phyloP scores from a whole-genome alignment of 2,113 vertebrate genomes.

The Tragelaphus strepsiceros region DNA sequence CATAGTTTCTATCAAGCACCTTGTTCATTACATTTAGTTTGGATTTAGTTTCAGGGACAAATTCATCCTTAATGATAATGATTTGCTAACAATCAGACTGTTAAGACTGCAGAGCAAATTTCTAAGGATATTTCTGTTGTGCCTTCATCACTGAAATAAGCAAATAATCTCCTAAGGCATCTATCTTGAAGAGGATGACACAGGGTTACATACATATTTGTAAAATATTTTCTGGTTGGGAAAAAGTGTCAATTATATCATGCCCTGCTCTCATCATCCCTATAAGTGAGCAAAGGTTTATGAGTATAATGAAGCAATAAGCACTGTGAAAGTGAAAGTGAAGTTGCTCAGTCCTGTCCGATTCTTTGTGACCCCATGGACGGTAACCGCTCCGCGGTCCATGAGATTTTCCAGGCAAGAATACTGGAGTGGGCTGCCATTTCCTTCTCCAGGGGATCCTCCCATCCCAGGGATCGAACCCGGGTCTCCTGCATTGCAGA shows the following conservation, averaged over 20 bases:
- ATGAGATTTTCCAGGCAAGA: too few species aligned
- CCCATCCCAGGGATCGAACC: too few species aligned
- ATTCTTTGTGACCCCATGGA: too few species aligned
- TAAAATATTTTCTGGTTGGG: background rate
- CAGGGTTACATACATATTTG: background rate
- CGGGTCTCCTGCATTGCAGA: too few species aligned
- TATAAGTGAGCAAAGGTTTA: background rate
- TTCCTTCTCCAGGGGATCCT: too few species aligned
- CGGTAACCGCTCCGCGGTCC: too few species aligned
- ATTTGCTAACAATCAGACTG: background rate
- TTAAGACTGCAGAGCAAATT: background rate
- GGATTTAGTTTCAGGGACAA: conserved; percentile 21
- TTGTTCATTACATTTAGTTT: conserved; percentile 8
- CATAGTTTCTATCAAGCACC: background rate
- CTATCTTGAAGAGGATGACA: background rate
- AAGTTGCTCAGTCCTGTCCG: too few species aligned
- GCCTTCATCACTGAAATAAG: background rate
- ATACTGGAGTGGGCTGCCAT: too few species aligned
- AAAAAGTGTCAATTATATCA: background rate
- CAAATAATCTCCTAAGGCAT: background rate
- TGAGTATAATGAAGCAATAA: background rate
- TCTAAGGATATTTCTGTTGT: background rate
- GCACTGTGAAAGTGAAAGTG: too few species aligned
- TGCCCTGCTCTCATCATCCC: background rate
- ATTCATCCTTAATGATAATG: background rate